phyloP scores from a whole-genome alignment of 2,113 vertebrate species.

The Centropus unirufus region DNA sequence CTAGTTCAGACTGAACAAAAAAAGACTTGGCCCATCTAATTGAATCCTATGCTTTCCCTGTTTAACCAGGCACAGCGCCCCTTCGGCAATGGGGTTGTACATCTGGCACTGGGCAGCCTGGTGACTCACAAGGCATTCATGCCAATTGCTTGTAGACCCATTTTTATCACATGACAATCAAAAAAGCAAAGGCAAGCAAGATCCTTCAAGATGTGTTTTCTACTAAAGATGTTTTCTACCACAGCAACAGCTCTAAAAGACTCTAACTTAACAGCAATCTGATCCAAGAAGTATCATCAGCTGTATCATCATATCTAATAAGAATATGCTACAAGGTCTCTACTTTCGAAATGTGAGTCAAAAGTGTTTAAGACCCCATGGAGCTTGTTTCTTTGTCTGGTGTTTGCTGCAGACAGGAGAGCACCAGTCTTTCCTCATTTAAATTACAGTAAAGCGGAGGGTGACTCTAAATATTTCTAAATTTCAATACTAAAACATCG shows the following conservation, averaged over 20 bases:
- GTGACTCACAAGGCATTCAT: not conserved
- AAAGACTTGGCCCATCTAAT: not conserved
- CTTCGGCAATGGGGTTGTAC: not conserved
- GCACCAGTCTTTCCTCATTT: not conserved
- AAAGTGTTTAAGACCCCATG: not conserved
- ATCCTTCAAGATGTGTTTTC: conserved; percentile 11
- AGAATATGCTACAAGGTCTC: not conserved
- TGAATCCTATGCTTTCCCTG: not conserved
- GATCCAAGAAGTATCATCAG: conserved; percentile 30
- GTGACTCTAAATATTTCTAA: not conserved
- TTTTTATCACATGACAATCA: not conserved
- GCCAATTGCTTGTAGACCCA: not conserved
- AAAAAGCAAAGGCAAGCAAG: conserved; percentile 15
- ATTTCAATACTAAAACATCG: not conserved
- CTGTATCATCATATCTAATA: not conserved
- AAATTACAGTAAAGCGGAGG: not conserved
- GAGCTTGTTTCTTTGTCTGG: not conserved
- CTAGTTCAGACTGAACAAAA: not conserved
- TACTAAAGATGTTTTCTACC: not conserved
- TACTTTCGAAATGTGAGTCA: not conserved
- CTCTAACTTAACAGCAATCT: not conserved
- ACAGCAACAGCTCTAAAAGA: not conserved
- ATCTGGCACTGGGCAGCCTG: not conserved
- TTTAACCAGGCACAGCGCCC: not conserved
- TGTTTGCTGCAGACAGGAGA: not conserved